Percentiles rank a stretch among this genome's conserved stretches.
Evolutionary conservation across 2,797 vertebrate genomes (phyloP).

Genomic region (Danio jaintianensis): DNA sequence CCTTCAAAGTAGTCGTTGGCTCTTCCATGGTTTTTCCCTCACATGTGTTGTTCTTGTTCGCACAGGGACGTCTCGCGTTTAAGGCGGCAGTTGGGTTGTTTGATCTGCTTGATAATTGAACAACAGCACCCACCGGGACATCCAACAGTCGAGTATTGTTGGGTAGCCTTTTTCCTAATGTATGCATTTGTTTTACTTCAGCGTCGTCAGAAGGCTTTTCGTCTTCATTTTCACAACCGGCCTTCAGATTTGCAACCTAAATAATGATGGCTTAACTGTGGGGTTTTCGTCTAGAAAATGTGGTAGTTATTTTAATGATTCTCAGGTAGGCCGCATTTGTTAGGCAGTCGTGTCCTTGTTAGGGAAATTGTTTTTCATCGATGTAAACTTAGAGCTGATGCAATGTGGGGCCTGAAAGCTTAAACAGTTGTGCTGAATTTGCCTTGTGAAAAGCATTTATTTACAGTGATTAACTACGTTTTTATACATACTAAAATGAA

Average conservation of each 20-base stretch:
- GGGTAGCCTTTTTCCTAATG: constrained; percentile 27
- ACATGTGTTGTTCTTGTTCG: constrained; percentile 9
- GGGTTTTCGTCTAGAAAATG: constrained; percentile 26
- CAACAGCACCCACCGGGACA: constrained; percentile 17
- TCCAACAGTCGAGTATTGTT: constrained; percentile 21
- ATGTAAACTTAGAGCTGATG: constrained; percentile 37
- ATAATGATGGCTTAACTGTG: constrained; percentile 34
- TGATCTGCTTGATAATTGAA: constrained; percentile 37
- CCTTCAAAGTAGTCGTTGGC: constrained; percentile 42
- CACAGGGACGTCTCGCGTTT: constrained; percentile 6
- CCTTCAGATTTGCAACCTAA: constrained; percentile 23
- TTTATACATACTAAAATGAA: background rate
- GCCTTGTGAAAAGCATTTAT: background rate
- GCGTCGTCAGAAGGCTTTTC: constrained; percentile 10
- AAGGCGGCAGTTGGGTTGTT: constrained; percentile 10
- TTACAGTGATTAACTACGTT: background rate
- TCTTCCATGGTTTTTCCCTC: constrained; percentile 34
- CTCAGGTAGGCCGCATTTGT: constrained; percentile 18
- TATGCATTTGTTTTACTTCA: constrained; percentile 27
- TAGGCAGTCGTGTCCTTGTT: constrained; percentile 29
- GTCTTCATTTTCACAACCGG: background rate
- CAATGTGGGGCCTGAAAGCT: constrained; percentile 13
- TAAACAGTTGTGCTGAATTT: constrained; percentile 13
- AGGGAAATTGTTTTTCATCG: constrained; percentile 18
- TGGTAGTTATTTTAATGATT: constrained; percentile 48